Evolutionary conservation across 2,797 vertebrate species (phyloP), one percentile per base, ranked within the genome.

Genomic region (Strix occidentalis): DNA sequence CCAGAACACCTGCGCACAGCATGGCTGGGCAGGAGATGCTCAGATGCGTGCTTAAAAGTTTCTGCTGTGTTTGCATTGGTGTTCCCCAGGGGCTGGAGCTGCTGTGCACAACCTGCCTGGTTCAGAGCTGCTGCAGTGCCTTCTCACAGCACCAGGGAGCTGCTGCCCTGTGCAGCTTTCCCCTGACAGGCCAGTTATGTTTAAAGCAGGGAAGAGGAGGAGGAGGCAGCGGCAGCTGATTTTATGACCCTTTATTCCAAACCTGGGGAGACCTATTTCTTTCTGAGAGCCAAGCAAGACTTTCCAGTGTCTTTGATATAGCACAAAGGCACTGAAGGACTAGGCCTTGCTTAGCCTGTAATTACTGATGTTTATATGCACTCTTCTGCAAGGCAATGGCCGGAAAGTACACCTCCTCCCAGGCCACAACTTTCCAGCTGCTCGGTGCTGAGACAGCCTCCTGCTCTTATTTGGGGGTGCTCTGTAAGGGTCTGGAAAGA

Each of bases 361-460:
- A 4, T 3, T 14, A 2, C 10, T 75, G 50, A 8, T 33, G 54
- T 17, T 63, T 17, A 1, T 39, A 9, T 0, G 4, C 13, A 33
- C 18, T 28, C 18, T 72, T 21, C 72, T 50, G 43, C 41, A 31
- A 61, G 39, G 53, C 37, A 3, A 48, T 21, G 33, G 3, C 51
- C 33, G 58, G 12, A 13, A 48, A 21, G 10, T 8, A 6, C 48
- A 25, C 33, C n/a, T 57, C 9, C 33, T 37, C 50, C 21, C 54
- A 19, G 71, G 8, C 81, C 66, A 56, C 58, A 65, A 53, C 18
- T 43, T 43, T 61, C 26, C 69, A 31, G 43, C 74, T 51, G 14
- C 66, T 54, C 20, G 0, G 24, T 16, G 66, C 69, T 4, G 1
- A 21, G 12, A 13, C 24, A 45, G 35, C 21, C 31, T 46, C 26